Evolutionary conservation across 2,797 vertebrate species (phyloP).

Genomic region (Molothrus ater): DNA sequence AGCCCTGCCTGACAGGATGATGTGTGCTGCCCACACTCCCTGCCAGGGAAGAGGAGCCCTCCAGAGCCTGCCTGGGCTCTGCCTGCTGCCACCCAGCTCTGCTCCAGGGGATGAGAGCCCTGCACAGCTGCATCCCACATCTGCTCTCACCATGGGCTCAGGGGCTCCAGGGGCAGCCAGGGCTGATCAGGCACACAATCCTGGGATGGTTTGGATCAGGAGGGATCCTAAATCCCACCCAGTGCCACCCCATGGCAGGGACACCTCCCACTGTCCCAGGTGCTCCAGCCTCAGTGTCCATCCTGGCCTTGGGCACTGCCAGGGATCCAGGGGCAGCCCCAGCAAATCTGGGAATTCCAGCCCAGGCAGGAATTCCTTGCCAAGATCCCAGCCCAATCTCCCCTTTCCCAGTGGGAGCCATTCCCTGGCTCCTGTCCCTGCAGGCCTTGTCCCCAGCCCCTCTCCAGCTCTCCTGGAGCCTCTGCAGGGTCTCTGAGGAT

Average conservation of each 20-base stretch:
- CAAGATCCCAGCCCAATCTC: background rate
- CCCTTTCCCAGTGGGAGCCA: background rate
- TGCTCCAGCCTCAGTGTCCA: background rate
- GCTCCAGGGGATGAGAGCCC: too few species aligned
- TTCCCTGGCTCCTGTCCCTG: background rate
- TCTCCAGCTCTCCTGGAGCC: background rate
- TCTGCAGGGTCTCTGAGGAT: fast-evolving
- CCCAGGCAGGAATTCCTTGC: background rate
- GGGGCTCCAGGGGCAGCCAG: background rate
- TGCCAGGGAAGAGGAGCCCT: background rate
- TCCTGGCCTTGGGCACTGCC: background rate
- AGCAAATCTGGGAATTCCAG: background rate
- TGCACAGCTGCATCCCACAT: background rate
- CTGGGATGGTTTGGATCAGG: background rate
- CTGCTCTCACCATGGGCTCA: background rate
- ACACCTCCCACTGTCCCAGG: background rate
- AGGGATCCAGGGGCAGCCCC: background rate
- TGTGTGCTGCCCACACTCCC: slow-evolving; percentile 5
- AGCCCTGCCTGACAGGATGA: slow-evolving; percentile 16
- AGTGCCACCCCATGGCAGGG: background rate
- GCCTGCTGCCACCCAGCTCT: background rate
- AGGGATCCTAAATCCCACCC: background rate
- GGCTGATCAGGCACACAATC: too few species aligned
- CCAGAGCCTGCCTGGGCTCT: background rate
- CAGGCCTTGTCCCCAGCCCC: background rate